These are phyloP conservation scores for Thymelicus sylvestris DNA, from an alignment of 2,888 invertebrate genomes.

Conservation along the genomic window DNA sequence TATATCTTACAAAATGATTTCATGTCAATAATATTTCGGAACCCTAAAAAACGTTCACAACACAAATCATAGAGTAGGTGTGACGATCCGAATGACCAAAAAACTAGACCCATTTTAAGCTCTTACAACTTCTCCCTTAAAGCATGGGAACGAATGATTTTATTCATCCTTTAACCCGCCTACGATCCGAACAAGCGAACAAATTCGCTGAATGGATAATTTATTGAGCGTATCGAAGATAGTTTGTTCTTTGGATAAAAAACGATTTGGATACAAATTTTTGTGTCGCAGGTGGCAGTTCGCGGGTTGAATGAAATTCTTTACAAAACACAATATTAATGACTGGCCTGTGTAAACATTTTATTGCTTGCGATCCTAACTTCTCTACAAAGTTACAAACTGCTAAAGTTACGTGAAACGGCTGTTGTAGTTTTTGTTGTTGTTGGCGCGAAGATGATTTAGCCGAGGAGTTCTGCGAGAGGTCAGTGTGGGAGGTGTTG, in stretches of 20 bases:
- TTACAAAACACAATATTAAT: conserved; percentile 60
- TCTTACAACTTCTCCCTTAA: conserved; percentile 46
- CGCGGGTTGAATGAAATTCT: conserved; percentile 49
- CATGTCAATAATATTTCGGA: not conserved
- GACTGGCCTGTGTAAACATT: conserved; percentile 69
- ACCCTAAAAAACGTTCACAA: not conserved
- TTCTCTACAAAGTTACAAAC: conserved; percentile 36
- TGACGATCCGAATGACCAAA: conserved; percentile 45
- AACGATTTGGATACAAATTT: conserved; percentile 46
- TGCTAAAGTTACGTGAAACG: conserved; percentile 1
- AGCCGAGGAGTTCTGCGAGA: not conserved
- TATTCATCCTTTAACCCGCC: conserved; percentile 70
- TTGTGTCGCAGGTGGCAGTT: conserved; percentile 49
- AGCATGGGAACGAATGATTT: conserved; percentile 44
- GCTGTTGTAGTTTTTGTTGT: not conserved
- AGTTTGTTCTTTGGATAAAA: conserved; percentile 51
- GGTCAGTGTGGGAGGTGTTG: not conserved
- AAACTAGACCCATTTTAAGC: conserved; percentile 47
- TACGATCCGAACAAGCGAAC: conserved; percentile 75
- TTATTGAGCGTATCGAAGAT: conserved; percentile 66
- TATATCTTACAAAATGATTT: not conserved
- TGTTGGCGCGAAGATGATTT: not conserved
- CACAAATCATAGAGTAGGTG: conserved; percentile 48
- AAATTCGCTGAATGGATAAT: conserved; percentile 78
- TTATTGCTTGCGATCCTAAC: conserved; percentile 57